Evolutionary conservation across 2,113 vertebrate species (phyloP).

Genomic region (Empidonax traillii): DNA sequence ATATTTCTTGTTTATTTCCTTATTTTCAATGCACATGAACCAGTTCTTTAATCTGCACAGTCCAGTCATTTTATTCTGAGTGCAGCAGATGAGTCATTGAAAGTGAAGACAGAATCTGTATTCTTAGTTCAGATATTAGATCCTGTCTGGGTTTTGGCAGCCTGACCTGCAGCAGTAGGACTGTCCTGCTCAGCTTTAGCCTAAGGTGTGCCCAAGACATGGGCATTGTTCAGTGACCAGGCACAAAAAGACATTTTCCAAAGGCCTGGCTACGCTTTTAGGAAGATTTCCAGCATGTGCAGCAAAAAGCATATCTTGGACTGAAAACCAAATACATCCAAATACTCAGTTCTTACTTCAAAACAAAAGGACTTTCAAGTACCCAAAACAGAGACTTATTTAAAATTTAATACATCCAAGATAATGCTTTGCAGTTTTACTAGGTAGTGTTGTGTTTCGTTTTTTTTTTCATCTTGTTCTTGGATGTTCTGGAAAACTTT

Average conservation of each 20-base stretch:
- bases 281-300: neutral
- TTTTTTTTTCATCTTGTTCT: neutral
- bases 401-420: neutral
- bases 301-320: neutral
- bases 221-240: neutral
- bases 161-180: neutral
- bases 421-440: neutral
- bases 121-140: neutral
- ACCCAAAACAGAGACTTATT: neutral
- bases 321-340: neutral
- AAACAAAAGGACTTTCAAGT: neutral
- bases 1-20: neutral
- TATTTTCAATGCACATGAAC: neutral
- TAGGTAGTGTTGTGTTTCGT: neutral
- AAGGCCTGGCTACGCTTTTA: neutral
- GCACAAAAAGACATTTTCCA: neutral
- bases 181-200: neutral
- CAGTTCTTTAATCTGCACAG: neutral
- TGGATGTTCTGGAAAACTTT: neutral
- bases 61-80: neutral
- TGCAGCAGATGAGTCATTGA: neutral
- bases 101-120: neutral
- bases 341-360: neutral
- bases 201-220: neutral
- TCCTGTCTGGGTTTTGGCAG: neutral